These are phyloP conservation scores for Xestia xanthographa DNA, from an alignment of 2,888 invertebrate species.

Conservation along the genomic window DNA sequence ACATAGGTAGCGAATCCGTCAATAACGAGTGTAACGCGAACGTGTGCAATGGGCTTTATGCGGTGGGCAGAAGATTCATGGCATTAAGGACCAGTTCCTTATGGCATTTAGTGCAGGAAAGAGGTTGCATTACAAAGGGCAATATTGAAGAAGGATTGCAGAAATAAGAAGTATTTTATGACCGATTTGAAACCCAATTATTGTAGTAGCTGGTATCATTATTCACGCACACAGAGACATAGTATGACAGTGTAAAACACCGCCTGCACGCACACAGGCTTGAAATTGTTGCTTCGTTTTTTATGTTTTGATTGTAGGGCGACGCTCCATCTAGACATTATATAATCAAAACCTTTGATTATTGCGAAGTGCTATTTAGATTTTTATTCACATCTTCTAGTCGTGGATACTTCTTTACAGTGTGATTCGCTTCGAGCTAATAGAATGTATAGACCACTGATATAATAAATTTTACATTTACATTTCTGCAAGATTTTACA, in stretches of 20 bases:
- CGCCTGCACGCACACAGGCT: too few species aligned
- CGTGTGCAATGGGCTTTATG: conserved; percentile 45
- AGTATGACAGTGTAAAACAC: too few species aligned
- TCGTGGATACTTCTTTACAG: neutral
- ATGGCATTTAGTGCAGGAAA: conserved; percentile 22
- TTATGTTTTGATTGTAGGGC: too few species aligned
- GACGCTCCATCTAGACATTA: too few species aligned
- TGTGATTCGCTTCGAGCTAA: neutral
- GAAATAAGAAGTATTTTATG: neutral
- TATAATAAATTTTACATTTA: too few species aligned
- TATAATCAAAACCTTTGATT: too few species aligned
- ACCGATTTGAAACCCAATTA: neutral
- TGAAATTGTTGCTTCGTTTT: too few species aligned
- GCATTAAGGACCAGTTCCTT: conserved; percentile 49
- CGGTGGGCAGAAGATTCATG: conserved; percentile 37
- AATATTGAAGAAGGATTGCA: conserved; percentile 1
- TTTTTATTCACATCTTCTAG: neutral
- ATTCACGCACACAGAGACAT: too few species aligned
- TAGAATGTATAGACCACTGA: neutral
- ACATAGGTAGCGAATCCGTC: conserved; percentile 26
- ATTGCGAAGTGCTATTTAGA: neutral
- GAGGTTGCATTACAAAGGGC: conserved; percentile 7
- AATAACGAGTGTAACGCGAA: neutral
- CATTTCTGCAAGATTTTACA: too few species aligned
- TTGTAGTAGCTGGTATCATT: too few species aligned